Evolutionary conservation across 2,888 invertebrate genomes (phyloP).

Genomic region (Aquatica leii): DNA sequence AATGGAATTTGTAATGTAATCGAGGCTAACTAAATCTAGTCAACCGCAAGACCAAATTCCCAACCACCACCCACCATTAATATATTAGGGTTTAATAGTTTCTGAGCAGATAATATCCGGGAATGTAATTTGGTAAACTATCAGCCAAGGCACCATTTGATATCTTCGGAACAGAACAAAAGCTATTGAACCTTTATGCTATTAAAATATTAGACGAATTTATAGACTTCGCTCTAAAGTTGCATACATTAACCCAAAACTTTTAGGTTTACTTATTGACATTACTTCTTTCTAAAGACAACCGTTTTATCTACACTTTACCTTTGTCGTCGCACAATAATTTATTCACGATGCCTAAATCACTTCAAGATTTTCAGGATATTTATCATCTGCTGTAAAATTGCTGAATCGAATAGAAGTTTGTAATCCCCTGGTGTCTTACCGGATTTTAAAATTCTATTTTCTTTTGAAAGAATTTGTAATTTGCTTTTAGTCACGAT

Average conservation of each 20-base stretch:
- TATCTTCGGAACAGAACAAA: conserved; percentile 22
- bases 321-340: background rate
- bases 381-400: conserved; percentile 8
- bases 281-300: background rate
- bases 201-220: conserved; percentile 25
- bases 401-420: conserved; percentile 10
- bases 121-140: conserved; percentile 37
- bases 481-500: background rate
- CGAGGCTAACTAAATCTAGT: conserved; percentile 31
- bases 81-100: conserved; percentile 38
- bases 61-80: conserved; percentile 34
- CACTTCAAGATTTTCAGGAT: background rate
- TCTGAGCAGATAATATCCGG: conserved; percentile 34
- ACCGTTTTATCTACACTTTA: conserved; percentile 5
- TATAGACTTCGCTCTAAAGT: conserved; percentile 18
- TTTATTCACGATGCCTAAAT: background rate
- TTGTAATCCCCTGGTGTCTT: conserved; percentile 1
- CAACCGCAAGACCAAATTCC: conserved; percentile 33
- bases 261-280: background rate
- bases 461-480: background rate
- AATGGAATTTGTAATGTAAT: conserved; percentile 35
- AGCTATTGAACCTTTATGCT: conserved; percentile 16
- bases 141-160: conserved; percentile 24
- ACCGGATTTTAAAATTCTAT: conserved; percentile 5
- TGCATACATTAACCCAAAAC: background rate